Base-by-base conservation (phyloP, 2,888 invertebrate species). In the Gari tellinella region DNA sequence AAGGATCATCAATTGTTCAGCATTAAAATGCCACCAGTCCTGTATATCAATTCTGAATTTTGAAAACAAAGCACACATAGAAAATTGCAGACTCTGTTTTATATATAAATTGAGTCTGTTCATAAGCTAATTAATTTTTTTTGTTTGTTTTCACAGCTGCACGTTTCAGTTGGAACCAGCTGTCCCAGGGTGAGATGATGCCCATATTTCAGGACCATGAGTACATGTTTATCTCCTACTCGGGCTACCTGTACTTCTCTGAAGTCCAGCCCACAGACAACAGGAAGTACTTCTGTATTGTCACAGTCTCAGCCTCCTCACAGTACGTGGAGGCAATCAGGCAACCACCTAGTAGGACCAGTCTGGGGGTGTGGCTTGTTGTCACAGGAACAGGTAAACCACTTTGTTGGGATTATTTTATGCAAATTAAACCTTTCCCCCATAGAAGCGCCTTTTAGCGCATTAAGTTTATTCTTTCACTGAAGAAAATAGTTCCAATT, bases 201-300 rank as follows among this genome's bases (percentile, higher is more conserved):
- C 31, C 31, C 5, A 97, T 99, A 0, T 97, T 98, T 90, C 97
- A 98, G 92, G 97, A 97, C 87, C 94, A 98, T 62, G 84, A 83
- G 5, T 86, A 91, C 81, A 96, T 97, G 0, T 98, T 99, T 93
- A 97, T 98, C 0, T 98, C 98, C 0, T 94, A 95, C 87, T 98
- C 98, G 93, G 98, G 98, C 48, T 96, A 97, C 15, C 94, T 79
- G 5, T 79, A 79, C 48, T 75, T 79, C 57, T 79, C 79, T 0
- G 74, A 75, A 38, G 79, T 79, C 14, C 79, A 79, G 60, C 74
- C 72, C 5, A 79, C 79, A 1, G 79, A 79, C 52, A 53, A 53
- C 31, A 56, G 69, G 52, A 75, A 79, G 45, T 79, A 75, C 51
- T 72, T 51, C 21, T 79, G 79, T 52, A 58, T 72, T 0, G 79